Percentiles rank a stretch among this genome's conserved stretches.
Evolutionary conservation across 2,888 invertebrate species (phyloP).

Genomic region (Priocnemis perturbator): DNA sequence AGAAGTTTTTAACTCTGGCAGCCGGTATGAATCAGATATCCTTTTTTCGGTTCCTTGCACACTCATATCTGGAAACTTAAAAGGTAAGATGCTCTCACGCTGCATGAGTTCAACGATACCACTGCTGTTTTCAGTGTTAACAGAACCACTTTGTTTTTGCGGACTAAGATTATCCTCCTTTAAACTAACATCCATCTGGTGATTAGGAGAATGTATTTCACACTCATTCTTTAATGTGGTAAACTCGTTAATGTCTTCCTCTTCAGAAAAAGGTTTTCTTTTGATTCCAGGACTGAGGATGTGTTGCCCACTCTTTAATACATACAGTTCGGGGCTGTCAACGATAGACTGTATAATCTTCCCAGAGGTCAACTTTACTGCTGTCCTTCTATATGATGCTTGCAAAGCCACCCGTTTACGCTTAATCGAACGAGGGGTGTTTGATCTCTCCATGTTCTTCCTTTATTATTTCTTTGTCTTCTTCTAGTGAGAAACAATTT

Average conservation of each 20-base stretch:
- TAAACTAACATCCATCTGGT: slow-evolving; percentile 64
- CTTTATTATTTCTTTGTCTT: slow-evolving; percentile 12
- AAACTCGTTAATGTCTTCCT: slow-evolving; percentile 70
- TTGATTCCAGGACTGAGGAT: slow-evolving; percentile 47
- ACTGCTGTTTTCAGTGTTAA: slow-evolving; percentile 55
- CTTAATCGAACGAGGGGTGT: no score
- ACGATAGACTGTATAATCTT: slow-evolving; percentile 32
- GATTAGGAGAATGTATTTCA: no score
- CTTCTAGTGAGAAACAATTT: no score
- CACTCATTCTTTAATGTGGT: slow-evolving; percentile 49
- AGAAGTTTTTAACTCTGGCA: slow-evolving; percentile 83
- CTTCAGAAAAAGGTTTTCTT: slow-evolving; percentile 41
- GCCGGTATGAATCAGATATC: slow-evolving; percentile 81
- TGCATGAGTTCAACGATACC: no score
- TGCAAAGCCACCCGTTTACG: no score
- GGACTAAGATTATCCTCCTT: slow-evolving; percentile 70
- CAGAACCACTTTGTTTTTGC: slow-evolving; percentile 53
- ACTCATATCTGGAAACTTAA: slow-evolving; percentile 79
- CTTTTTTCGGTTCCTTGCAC: slow-evolving; percentile 83
- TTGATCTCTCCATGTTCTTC: slow-evolving; percentile 74
- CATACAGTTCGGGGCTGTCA: slow-evolving; percentile 64
- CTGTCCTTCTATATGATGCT: no score
- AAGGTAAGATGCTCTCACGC: neutral
- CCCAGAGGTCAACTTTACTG: slow-evolving; percentile 61
- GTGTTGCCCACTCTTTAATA: slow-evolving; percentile 42